phyloP scores from a whole-genome alignment of 2,797 vertebrate genomes.

The Anniella stebbinsi region DNA sequence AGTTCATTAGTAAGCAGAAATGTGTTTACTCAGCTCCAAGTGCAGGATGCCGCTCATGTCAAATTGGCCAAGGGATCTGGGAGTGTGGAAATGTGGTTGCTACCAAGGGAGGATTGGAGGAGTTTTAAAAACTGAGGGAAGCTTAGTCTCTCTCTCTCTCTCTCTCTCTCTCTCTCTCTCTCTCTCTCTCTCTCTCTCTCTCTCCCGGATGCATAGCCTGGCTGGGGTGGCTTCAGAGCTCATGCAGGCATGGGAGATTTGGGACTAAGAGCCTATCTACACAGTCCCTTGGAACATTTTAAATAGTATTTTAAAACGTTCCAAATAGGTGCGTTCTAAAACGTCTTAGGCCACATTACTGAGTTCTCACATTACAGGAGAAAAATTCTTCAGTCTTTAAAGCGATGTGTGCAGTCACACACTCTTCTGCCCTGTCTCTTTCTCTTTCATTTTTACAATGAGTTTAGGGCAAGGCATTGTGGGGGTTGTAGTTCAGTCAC shows the following conservation, averaged over 20 bases:
- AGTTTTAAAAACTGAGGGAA: not conserved
- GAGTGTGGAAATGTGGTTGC: not conserved
- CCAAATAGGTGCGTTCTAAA: too few relatives aligned
- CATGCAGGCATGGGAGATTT: not conserved
- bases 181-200: not conserved
- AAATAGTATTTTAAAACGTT: too few relatives aligned
- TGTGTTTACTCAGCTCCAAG: conserved; percentile 7
- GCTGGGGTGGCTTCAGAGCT: not conserved
- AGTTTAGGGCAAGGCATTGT: too few relatives aligned
- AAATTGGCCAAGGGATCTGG: not conserved
- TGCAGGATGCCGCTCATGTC: not conserved
- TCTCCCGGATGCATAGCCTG: not conserved
- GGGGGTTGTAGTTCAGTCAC: too few relatives aligned
- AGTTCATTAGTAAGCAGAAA: conserved; percentile 14
- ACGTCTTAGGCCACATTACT: too few relatives aligned
- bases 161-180: not conserved
- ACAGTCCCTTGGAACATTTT: too few relatives aligned
- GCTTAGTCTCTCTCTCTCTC: not conserved
- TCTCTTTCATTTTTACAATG: too few relatives aligned
- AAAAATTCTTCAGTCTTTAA: too few relatives aligned
- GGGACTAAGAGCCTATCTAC: too few relatives aligned
- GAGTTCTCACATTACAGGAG: too few relatives aligned
- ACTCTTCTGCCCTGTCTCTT: too few relatives aligned
- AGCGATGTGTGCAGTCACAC: too few relatives aligned
- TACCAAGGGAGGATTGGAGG: not conserved